A percentile compares a stretch with the other conserved stretches of the same genome.
phyloP scores from a whole-genome alignment of 92 coral and sea anemone genomes.

The Epizoanthus illoricatus region DNA sequence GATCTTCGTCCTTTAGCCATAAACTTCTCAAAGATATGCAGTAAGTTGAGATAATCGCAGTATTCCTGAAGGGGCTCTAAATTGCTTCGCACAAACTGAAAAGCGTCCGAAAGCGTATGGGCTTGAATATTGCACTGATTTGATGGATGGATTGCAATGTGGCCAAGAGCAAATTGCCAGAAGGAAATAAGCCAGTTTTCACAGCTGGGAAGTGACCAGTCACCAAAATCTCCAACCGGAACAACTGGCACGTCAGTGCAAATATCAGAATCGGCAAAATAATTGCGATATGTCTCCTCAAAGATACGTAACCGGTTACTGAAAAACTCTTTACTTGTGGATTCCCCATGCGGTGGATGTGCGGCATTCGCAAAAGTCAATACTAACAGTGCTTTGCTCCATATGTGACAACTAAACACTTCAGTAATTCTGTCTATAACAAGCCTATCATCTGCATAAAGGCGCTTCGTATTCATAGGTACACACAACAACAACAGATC shows the following conservation, averaged over 20 bases:
- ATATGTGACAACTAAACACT: background rate
- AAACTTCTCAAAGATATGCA: background rate
- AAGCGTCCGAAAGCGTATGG: background rate
- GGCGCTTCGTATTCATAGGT: background rate
- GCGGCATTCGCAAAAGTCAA: no score
- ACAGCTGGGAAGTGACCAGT: background rate
- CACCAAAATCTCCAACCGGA: conserved; percentile 8
- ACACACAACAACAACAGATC: background rate
- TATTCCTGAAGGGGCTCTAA: background rate
- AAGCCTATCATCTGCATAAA: background rate
- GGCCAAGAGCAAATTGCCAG: background rate
- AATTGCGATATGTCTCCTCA: background rate
- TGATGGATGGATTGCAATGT: background rate
- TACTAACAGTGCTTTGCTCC: no score
- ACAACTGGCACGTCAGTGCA: background rate
- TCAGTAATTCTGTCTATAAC: background rate
- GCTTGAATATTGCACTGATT: background rate
- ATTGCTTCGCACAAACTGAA: background rate
- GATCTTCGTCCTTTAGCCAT: background rate
- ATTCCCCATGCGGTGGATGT: background rate
- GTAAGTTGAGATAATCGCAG: background rate
- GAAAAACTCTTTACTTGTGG: background rate
- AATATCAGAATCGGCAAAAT: background rate
- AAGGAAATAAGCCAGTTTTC: background rate
- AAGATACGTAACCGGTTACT: background rate